Evolutionary conservation across 2,888 invertebrate species (phyloP).

Genomic region (Rhorus exstirpatorius): DNA sequence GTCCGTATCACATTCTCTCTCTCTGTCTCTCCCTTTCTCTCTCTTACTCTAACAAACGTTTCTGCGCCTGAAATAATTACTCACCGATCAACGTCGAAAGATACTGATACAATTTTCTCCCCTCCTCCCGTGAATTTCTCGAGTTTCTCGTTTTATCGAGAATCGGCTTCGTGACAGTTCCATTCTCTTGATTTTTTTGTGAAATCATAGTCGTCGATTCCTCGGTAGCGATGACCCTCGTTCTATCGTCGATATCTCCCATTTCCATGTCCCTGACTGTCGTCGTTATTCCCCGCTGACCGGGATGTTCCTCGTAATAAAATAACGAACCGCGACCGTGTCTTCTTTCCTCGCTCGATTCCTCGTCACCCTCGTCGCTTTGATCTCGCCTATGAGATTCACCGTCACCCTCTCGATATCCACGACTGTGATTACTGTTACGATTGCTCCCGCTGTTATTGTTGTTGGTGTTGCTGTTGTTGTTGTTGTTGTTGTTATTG

Average conservation of each 20-base stretch:
- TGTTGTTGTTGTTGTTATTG: constrained; percentile 34
- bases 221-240: constrained; percentile 28
- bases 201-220: constrained; percentile 39
- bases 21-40: background rate
- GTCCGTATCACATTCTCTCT: background rate
- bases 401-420: constrained; percentile 56
- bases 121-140: constrained; percentile 65
- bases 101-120: constrained; percentile 79
- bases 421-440: constrained; percentile 27
- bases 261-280: constrained; percentile 60
- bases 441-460: constrained; percentile 33
- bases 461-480: constrained; percentile 33
- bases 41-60: background rate
- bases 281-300: constrained; percentile 9
- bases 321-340: background rate
- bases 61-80: constrained; percentile 57
- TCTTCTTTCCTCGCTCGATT: constrained; percentile 6
- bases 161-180: constrained; percentile 60
- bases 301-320: constrained; percentile 17
- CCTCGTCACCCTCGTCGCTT: constrained; percentile 14
- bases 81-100: constrained; percentile 80
- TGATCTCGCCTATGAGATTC: constrained; percentile 29
- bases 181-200: constrained; percentile 65
- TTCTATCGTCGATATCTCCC: constrained; percentile 41
- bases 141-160: constrained; percentile 45